These are phyloP conservation scores for Penaeus chinensis DNA, from an alignment of 1,140 invertebrate genomes.

Conservation along the genomic window DNA sequence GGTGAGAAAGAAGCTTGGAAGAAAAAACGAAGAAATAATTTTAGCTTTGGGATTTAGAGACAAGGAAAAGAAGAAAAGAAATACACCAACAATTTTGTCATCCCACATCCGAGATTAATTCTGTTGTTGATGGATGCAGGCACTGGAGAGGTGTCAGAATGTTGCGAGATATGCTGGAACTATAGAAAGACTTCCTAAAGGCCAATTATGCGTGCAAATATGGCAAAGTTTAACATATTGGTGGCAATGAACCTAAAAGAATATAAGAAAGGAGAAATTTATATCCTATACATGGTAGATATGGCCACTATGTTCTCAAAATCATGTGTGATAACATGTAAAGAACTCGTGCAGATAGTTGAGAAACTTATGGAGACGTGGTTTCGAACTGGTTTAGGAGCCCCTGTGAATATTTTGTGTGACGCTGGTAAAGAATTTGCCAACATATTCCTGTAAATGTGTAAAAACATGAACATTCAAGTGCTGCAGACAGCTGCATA, in stretches of 20 bases:
- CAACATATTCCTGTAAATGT: slow-evolving; percentile 13
- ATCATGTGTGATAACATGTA: not conserved
- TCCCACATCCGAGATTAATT: too few relatives aligned
- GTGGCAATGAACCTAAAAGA: not conserved
- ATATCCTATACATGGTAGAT: not conserved
- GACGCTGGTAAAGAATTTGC: not conserved
- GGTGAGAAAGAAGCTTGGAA: not conserved
- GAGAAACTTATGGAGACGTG: slow-evolving; percentile 5
- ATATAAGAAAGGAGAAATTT: slow-evolving; percentile 1
- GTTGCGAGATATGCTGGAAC: not conserved
- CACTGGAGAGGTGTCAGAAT: not conserved
- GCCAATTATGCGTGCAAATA: not conserved
- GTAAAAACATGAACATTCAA: slow-evolving; percentile 11
- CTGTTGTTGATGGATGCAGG: too few relatives aligned
- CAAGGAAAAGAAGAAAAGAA: not conserved
- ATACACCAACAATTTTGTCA: too few relatives aligned
- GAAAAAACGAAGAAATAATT: not conserved
- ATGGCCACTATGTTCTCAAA: not conserved
- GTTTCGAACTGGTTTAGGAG: not conserved
- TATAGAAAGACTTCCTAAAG: not conserved
- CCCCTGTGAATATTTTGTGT: not conserved
- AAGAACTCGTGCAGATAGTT: not conserved
- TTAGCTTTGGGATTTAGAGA: not conserved
- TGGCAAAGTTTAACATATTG: not conserved
- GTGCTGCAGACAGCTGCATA: slow-evolving; percentile 9